Conservation (phyloP, 2,113 vertebrate genomes). For the Marcusenius ussheri region DNA sequence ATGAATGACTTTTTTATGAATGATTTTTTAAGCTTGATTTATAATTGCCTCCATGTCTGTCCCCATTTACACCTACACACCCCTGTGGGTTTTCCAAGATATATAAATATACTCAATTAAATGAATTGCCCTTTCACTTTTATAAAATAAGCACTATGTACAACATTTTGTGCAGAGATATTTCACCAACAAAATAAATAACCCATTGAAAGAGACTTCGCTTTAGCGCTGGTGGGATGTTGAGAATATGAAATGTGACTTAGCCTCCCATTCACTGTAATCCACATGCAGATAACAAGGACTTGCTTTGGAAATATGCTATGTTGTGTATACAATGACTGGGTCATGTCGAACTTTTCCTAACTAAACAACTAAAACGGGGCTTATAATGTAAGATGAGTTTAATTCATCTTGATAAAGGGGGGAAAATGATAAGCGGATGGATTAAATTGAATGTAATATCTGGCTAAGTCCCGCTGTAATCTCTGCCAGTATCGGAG, state of each 20-base stretch:
- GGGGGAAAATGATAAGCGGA: slow-evolving; percentile 69
- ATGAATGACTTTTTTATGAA: background rate
- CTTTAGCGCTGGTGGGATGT: background rate
- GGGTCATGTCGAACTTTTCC: slow-evolving; percentile 40
- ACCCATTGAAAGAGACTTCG: background rate
- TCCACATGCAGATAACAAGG: background rate
- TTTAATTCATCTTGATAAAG: slow-evolving; percentile 71
- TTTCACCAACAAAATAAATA: background rate
- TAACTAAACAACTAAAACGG: slow-evolving; percentile 53
- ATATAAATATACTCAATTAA: background rate
- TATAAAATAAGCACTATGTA: background rate
- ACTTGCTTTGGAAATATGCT: slow-evolving; percentile 44
- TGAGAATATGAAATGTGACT: background rate
- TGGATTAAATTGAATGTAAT: slow-evolving; percentile 84
- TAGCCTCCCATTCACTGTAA: background rate
- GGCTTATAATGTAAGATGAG: slow-evolving; percentile 65
- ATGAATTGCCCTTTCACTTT: background rate
- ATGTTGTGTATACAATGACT: slow-evolving; percentile 42
- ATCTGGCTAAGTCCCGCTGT: slow-evolving; percentile 67
- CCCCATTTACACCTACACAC: background rate
- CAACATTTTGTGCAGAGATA: background rate
- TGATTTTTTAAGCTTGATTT: background rate
- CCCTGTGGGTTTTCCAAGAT: background rate
- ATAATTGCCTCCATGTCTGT: background rate
- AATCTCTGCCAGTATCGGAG: slow-evolving; percentile 58